Conservation (phyloP, 2,888 invertebrate species). For the Eupsilia transversa region DNA sequence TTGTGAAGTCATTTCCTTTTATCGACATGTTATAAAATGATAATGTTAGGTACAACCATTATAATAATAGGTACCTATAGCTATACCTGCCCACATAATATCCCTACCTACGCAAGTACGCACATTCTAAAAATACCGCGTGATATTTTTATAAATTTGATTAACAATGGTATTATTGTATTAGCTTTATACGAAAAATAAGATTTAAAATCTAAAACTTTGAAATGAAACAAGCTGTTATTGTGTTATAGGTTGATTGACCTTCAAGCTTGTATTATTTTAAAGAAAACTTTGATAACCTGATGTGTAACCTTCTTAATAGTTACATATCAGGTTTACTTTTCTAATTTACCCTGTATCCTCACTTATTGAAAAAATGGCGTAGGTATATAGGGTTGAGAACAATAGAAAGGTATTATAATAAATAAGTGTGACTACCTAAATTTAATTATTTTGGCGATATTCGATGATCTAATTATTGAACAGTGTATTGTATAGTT, state of each 20-base stretch:
- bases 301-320: too few relatives aligned
- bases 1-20: slow-evolving; percentile 22
- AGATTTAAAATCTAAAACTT: not conserved
- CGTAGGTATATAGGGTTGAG: not conserved
- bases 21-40: slow-evolving; percentile 20
- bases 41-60: not conserved
- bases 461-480: too few relatives aligned
- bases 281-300: not conserved
- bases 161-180: not conserved
- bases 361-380: not conserved
- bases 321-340: not conserved
- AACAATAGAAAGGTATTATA: not conserved
- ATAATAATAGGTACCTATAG: not conserved
- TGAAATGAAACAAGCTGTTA: not conserved
- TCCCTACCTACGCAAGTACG: too few relatives aligned
- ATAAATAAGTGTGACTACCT: not conserved
- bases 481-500: too few relatives aligned
- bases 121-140: too few relatives aligned
- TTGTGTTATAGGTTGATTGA: not conserved
- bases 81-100: too few relatives aligned
- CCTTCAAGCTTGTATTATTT: not conserved
- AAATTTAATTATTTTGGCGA: too few relatives aligned
- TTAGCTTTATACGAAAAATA: not conserved
- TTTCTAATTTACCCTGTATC: not conserved
- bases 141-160: not conserved